Conservation (phyloP, 37 sponge, comb jelly and placozoan genomes). For the Eunapius fragilis region DNA sequence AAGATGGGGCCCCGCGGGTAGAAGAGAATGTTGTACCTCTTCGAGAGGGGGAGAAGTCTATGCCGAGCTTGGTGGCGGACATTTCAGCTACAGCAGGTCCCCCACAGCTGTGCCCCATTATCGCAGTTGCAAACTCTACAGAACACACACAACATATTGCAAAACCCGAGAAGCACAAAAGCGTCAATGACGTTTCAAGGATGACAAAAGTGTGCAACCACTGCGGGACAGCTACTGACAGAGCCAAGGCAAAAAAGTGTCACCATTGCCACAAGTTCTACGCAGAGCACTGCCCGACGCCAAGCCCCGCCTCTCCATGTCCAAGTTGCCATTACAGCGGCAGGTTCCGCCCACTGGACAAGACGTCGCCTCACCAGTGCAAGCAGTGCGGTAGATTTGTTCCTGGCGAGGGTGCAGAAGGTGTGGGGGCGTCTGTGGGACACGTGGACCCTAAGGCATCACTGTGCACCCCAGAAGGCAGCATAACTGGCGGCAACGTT, state of each 20-base stretch:
- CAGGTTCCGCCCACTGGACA: not conserved
- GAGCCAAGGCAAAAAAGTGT: slow-evolving; percentile 54
- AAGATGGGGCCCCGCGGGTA: too few species aligned
- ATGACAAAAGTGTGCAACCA: slow-evolving; percentile 33
- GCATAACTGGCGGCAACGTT: too few species aligned
- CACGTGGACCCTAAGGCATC: not conserved
- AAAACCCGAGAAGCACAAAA: not conserved
- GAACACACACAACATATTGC: not conserved
- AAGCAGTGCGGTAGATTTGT: too few species aligned
- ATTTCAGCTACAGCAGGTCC: too few species aligned
- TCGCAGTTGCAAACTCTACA: too few species aligned
- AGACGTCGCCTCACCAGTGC: slow-evolving; percentile 16
- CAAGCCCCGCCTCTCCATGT: slow-evolving; percentile 51
- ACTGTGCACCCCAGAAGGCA: too few species aligned
- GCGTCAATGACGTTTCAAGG: slow-evolving; percentile 2
- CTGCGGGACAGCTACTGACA: slow-evolving; percentile 40
- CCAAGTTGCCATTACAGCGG: slow-evolving; percentile 56
- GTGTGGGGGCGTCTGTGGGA: not conserved
- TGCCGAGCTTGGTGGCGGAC: too few species aligned
- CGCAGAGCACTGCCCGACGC: slow-evolving; percentile 24
- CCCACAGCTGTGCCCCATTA: too few species aligned
- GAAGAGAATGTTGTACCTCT: too few species aligned
- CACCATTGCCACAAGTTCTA: slow-evolving; percentile 51
- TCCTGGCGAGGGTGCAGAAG: not conserved
- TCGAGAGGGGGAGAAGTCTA: too few species aligned